Base-by-base conservation (phyloP, 2,113 vertebrate species). In the Paramormyrops kingsleyae region DNA sequence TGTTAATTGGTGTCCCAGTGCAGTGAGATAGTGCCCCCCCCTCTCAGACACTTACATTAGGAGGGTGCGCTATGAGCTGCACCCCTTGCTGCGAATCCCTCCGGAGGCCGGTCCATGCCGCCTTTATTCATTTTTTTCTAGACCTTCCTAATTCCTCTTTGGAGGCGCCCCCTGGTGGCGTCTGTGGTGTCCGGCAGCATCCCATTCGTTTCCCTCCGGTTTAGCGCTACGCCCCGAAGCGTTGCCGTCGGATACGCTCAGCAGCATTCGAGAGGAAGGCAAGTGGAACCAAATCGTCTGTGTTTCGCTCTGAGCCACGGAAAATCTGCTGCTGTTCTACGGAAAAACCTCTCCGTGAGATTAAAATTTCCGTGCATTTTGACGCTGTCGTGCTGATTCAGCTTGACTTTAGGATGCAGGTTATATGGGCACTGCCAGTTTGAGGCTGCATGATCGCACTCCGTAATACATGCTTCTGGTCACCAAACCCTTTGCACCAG, bases 1-100 rank as follows among this genome's bases (percentile, higher is more conserved):
- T 84, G 44, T 44, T 56, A 91, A 90, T 86, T 46, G 5, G 17
- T 44, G 62, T 88, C 86, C 59, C 80, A 5, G 39, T 70, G 46
- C 53, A 49, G 87, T 86, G 27, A 88, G 74, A 87, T 91, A 93
- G 90, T 90, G 21, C 62, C 62, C 62, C 62, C 62, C 62, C 1
- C 62, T 10, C n/a, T 21, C 80, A 47, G 35, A 46, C 80, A n/a
- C 19, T 19, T 47, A n/a, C 62, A 70, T 70, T 70, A 70, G 62
- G 62, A 31, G 12, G n/a, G 62, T 70, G 62, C n/a, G n/a, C 80
- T n/a, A 1, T 47, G 9, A 6, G 35, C 12, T 0, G 17, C 19
- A 24, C 39, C 46, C 19, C 39, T 47, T 5, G 8, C 42, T 24
- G 21, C 35, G 7, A 39, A 13, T 87, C 46, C n/a, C 47, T 24